Base-by-base conservation (phyloP, 2,797 vertebrate species). In the Propithecus deckenii region DNA sequence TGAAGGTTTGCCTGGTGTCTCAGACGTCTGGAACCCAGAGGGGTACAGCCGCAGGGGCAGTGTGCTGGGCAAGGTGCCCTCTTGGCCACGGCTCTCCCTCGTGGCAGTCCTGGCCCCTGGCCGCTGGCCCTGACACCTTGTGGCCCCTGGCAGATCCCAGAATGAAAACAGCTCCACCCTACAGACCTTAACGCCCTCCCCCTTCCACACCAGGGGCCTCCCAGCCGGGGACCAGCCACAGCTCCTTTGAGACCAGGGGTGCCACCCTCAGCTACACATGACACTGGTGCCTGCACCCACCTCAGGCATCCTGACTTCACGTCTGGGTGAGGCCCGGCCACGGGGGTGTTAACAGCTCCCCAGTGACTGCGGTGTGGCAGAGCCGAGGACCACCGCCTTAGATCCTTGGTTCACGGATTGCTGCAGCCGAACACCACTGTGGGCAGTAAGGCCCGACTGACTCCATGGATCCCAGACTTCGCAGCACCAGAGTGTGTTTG, bases 31-130 rank as follows among this genome's bases (percentile, higher is more conserved):
- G 32, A 20, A 23, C 18, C 41, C 32, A 52, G 8, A 23, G n/a
- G 3, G 1, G 5, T 25, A 25, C 28, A 7, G 20, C 38, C 2
- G 8, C 6, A 1, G 43, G 25, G 10, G 32, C 0, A 7, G 46
- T 38, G 43, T 12, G 1, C 4, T 0, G 2, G 23, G 32, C 7
- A 1, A 63, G 25, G 30, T 65, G 61, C 7, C 32, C 63, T n/a
- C 63, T 4, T n/a, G 32, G 32, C 32, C 63, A 3, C 4, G 22
- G 23, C 38, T n/a, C 30, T 2, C 3, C 10, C 55, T 88, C 92
- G 11, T 25, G 3, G 2, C 52, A 46, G 30, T 12, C 55, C 35
- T 25, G 57, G 28, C 57, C 38, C 48, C 50, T 50, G 8, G 18
- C 43, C 18, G 10, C 85, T 65, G 59, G n/a, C 43, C 25, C 7